Percentiles rank a stretch among this genome's conserved stretches.
These are phyloP conservation scores for Platysternon megacephalum DNA, from an alignment of 2,113 vertebrate genomes.

Conservation along the genomic window DNA sequence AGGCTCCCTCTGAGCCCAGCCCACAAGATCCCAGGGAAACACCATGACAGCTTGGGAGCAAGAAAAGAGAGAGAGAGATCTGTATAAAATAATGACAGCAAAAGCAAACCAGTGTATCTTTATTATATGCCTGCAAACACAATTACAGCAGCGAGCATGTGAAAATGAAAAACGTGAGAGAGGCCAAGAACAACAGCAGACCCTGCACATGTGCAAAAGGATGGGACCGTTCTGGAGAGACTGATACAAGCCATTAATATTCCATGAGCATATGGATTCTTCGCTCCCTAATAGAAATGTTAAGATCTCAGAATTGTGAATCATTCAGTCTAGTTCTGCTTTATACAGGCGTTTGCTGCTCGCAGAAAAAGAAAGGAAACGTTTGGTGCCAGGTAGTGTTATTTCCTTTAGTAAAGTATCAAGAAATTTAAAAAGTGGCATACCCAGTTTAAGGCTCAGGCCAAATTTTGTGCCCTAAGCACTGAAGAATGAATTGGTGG, in stretches of 20 bases:
- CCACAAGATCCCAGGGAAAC: neutral
- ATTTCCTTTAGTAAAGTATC: slow-evolving; percentile 17
- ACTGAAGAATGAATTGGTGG: neutral
- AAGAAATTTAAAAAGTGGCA: neutral
- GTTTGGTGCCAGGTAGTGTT: neutral
- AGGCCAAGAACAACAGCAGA: neutral
- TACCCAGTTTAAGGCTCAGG: neutral
- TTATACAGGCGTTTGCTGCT: slow-evolving; percentile 19
- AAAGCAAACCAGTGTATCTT: neutral
- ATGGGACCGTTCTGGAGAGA: neutral
- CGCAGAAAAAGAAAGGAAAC: neutral
- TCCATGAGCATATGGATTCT: slow-evolving; percentile 9
- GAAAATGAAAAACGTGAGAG: neutral
- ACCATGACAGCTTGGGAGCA: neutral
- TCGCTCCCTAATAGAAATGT: slow-evolving; percentile 1
- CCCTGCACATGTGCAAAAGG: neutral
- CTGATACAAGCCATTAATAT: neutral
- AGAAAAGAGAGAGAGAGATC: neutral
- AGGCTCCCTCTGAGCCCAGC: neutral
- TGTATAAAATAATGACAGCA: neutral
- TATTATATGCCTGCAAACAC: neutral
- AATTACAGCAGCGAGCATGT: neutral
- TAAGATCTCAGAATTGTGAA: neutral
- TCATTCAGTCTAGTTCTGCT: neutral
- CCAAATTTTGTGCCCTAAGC: neutral